phyloP scores from a whole-genome alignment of 2,113 vertebrate species.

The Zosterops pallidus region DNA sequence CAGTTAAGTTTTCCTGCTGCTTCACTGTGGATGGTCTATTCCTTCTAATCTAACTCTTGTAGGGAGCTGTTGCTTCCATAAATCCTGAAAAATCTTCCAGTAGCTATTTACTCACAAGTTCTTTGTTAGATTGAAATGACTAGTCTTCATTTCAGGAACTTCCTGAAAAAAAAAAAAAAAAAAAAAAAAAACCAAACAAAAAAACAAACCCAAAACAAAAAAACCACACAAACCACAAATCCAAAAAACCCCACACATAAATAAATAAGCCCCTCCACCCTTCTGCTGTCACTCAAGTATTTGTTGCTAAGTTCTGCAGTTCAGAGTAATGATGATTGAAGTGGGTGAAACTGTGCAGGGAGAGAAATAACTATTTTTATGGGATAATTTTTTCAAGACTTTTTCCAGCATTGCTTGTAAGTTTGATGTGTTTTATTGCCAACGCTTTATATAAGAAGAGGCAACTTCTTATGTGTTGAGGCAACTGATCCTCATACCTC shows the following conservation, averaged over 20 bases:
- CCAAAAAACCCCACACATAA: not conserved
- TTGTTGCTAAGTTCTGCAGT: not conserved
- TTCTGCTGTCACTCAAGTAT: not conserved
- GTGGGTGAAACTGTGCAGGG: not conserved
- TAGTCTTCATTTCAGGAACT: not conserved
- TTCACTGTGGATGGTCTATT: not conserved
- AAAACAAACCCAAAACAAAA: not conserved
- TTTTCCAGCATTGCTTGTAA: not conserved
- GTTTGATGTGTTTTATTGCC: not conserved
- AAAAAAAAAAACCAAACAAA: not conserved
- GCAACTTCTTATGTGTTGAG: not conserved
- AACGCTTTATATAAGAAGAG: not conserved
- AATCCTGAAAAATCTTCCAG: not conserved
- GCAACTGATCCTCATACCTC: not conserved
- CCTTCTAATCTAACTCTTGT: not conserved
- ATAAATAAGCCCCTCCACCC: not conserved
- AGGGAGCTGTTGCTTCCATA: not conserved
- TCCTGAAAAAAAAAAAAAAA: not conserved
- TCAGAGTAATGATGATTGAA: not conserved
- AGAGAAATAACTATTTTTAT: not conserved
- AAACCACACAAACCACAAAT: not conserved
- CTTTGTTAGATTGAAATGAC: not conserved
- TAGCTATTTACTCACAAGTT: not conserved
- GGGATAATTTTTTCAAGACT: not conserved
- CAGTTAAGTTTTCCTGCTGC: not conserved